These are phyloP conservation scores for Apostichopus californicus DNA, from an alignment of 35 echinoderm and acorn worm species.

Conservation along the genomic window DNA sequence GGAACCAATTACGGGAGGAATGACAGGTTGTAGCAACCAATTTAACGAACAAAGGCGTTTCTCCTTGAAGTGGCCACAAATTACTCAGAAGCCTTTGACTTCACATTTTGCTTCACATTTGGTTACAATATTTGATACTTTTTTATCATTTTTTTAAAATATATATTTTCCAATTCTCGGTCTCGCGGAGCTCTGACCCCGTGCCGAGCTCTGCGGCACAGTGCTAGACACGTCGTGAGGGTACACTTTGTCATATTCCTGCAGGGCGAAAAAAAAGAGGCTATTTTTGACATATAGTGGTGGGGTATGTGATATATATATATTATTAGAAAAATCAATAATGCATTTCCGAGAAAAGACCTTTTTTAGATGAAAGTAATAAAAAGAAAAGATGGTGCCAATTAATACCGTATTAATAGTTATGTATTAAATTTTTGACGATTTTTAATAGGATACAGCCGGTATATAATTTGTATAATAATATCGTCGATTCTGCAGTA, in stretches of 20 bases:
- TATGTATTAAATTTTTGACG: too few species aligned
- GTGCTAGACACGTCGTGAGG: neutral
- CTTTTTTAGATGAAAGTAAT: too few species aligned
- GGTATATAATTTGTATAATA: too few species aligned
- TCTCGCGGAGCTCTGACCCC: neutral
- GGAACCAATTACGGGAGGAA: slow-evolving; percentile 24
- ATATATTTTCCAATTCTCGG: neutral
- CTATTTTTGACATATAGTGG: too few species aligned
- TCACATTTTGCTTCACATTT: neutral
- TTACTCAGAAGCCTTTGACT: slow-evolving; percentile 14
- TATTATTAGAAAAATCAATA: too few species aligned
- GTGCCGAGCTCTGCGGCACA: neutral
- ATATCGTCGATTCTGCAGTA: too few species aligned
- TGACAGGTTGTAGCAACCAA: slow-evolving; percentile 58
- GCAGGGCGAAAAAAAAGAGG: too few species aligned
- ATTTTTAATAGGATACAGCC: too few species aligned
- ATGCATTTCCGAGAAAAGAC: too few species aligned
- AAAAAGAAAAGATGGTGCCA: too few species aligned
- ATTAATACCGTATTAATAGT: too few species aligned
- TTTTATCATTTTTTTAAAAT: neutral
- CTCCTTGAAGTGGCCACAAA: slow-evolving; percentile 38
- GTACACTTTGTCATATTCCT: neutral
- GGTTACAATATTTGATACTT: neutral
- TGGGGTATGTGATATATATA: too few species aligned
- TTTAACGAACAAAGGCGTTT: slow-evolving; percentile 52